Conservation (phyloP, 2,888 invertebrate genomes). For the Octonoba sinensis region DNA sequence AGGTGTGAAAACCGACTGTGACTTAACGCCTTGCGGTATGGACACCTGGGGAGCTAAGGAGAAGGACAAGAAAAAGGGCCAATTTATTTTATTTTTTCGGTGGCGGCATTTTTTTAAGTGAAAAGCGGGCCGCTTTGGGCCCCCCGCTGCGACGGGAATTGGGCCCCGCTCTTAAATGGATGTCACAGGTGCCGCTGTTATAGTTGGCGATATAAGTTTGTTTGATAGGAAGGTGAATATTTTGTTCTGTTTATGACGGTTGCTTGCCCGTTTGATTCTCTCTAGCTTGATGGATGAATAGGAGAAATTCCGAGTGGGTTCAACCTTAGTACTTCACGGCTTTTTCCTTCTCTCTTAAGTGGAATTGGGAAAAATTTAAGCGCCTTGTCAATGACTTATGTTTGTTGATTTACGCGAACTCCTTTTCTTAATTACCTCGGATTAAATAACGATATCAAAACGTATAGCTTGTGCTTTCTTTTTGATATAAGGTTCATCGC, state of each 20-base stretch:
- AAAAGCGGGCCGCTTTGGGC: constrained; percentile 43
- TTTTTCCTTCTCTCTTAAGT: no score
- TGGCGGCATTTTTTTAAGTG: constrained; percentile 54
- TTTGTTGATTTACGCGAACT: no score
- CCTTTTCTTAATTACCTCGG: no score
- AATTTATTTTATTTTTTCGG: constrained; percentile 59
- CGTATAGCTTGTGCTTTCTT: no score
- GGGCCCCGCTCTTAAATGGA: constrained; percentile 62
- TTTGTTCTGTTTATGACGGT: constrained; percentile 8
- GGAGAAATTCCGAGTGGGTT: constrained; percentile 24
- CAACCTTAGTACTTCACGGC: no score
- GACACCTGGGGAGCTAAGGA: constrained; percentile 50
- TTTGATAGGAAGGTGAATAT: constrained; percentile 14
- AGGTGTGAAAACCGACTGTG: constrained; percentile 59
- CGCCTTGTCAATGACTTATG: no score
- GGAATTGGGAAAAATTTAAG: no score
- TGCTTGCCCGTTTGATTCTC: constrained; percentile 13
- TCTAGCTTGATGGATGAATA: constrained; percentile 41
- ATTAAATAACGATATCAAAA: no score
- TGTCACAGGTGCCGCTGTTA: constrained; percentile 47
- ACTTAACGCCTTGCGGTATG: constrained; percentile 61
- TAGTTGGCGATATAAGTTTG: constrained; percentile 29
- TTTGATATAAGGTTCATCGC: no score
- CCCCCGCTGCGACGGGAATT: constrained; percentile 56
- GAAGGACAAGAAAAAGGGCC: constrained; percentile 41